Evolutionary conservation across 2,113 vertebrate genomes (phyloP).

Genomic region (Lagopus muta): DNA sequence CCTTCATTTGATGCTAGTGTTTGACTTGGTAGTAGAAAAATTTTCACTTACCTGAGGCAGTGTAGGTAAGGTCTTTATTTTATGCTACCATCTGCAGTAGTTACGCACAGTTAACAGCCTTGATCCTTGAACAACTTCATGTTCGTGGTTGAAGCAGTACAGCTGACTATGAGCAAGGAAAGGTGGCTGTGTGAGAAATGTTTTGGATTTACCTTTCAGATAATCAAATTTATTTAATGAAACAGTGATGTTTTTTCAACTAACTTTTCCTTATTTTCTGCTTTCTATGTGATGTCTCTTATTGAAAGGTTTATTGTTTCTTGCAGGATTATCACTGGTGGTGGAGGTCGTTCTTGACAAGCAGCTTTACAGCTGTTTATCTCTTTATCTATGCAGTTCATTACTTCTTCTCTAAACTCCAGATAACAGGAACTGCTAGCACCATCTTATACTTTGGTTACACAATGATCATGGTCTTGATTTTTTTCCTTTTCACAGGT

Average conservation of each 20-base stretch:
- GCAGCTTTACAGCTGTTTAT: slow-evolving; percentile 90
- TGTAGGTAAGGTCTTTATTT: background rate
- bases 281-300: background rate
- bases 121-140: background rate
- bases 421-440: slow-evolving; percentile 84
- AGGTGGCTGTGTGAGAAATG: accelerated
- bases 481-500: slow-evolving; percentile 92
- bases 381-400: slow-evolving; percentile 87
- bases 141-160: background rate
- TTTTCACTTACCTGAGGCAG: background rate
- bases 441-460: slow-evolving; percentile 91
- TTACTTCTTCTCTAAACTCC: slow-evolving; percentile 90
- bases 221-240: background rate
- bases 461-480: slow-evolving; percentile 87
- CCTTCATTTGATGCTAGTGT: background rate
- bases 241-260: background rate
- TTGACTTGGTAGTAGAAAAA: background rate
- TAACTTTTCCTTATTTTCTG: background rate
- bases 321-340: slow-evolving; percentile 92
- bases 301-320: background rate
- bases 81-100: background rate
- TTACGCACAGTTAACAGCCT: background rate
- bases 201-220: background rate
- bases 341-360: slow-evolving; percentile 91
- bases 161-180: background rate